A percentile compares a stretch with the other conserved stretches of the same genome.
Evolutionary conservation across 2,797 vertebrate genomes (phyloP).

Genomic region (Muscicapa comitata): DNA sequence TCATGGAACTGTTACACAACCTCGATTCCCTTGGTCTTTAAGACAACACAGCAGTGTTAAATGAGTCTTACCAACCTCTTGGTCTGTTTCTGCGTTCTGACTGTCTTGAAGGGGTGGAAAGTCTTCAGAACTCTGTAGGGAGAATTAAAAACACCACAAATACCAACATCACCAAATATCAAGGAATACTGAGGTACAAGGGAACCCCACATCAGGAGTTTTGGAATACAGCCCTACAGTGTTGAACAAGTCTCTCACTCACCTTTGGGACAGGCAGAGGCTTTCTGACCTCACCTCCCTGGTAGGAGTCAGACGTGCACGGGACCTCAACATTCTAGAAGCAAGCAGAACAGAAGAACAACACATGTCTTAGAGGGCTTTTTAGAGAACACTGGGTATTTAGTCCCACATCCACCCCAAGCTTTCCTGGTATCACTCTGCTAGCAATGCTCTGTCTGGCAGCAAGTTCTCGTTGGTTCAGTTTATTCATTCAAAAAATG

Average conservation of each 20-base stretch:
- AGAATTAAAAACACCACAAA: neutral
- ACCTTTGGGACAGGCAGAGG: neutral
- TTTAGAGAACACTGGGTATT: neutral
- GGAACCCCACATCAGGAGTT: neutral
- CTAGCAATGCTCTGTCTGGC: neutral
- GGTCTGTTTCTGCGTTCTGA: slow-evolving; percentile 66
- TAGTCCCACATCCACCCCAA: neutral
- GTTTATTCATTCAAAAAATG: neutral
- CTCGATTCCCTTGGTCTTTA: neutral
- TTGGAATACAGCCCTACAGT: neutral
- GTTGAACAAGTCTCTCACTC: neutral
- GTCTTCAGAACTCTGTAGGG: slow-evolving; percentile 55
- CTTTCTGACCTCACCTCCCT: neutral
- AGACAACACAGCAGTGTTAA: neutral
- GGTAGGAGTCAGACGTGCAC: neutral
- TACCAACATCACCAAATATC: neutral
- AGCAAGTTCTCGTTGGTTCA: neutral
- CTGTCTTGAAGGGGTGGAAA: slow-evolving; percentile 31
- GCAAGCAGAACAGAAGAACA: neutral
- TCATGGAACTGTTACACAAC: neutral
- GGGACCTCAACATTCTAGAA: neutral
- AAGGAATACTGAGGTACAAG: neutral
- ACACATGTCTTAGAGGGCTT: neutral
- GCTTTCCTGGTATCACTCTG: neutral
- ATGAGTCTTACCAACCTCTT: slow-evolving; percentile 74